Percentiles rank a stretch among this genome's conserved stretches.
Evolutionary conservation across 2,888 invertebrate species (phyloP).

Genomic region (Ashinkailepas kermadecensis): DNA sequence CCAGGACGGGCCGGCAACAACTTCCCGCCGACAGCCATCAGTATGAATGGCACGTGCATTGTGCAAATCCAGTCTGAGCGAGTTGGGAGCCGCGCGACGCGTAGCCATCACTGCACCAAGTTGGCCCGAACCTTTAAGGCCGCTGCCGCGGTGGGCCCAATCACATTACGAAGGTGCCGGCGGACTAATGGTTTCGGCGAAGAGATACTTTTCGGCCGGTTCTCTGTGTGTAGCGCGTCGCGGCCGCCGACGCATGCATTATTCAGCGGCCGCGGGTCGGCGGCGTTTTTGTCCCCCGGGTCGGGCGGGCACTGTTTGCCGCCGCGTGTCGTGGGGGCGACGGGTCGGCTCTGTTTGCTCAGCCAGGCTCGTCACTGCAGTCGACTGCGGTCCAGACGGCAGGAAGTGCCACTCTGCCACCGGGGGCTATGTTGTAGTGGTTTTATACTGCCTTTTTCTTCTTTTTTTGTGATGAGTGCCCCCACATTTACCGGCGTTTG

Average conservation of each 20-base stretch:
- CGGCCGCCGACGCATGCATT: not conserved
- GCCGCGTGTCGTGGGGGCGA: not conserved
- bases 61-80: not conserved
- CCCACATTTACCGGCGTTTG: too few relatives aligned
- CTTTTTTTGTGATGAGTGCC: not conserved
- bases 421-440: too few relatives aligned
- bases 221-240: not conserved
- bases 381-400: too few relatives aligned
- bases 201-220: not conserved
- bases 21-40: not conserved
- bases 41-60: slow-evolving; percentile 11
- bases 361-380: too few relatives aligned
- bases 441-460: not conserved
- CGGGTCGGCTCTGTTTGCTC: not conserved
- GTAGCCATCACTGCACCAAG: not conserved
- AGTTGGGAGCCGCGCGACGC: not conserved
- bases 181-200: not conserved
- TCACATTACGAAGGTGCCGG: not conserved
- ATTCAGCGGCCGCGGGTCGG: not conserved
- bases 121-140: not conserved
- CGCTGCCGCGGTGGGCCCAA: not conserved
- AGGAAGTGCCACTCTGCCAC: too few relatives aligned
- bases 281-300: not conserved
- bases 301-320: not conserved
- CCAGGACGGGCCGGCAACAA: not conserved